Base-by-base conservation (phyloP, 2,797 vertebrate species). In the Premnoplex brunnescens region DNA sequence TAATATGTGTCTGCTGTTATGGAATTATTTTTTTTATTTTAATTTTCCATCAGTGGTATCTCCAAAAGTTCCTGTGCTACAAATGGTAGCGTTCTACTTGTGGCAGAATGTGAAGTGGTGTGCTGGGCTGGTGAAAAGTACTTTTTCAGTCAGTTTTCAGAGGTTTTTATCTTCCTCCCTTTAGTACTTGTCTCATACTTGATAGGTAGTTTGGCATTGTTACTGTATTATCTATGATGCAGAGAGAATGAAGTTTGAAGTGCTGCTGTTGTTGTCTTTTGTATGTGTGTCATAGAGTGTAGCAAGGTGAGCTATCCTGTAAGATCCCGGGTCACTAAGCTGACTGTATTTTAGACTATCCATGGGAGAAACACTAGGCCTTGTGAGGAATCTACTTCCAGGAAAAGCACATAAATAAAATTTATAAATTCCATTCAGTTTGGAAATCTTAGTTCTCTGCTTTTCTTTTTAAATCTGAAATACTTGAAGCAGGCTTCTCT, bases 251-350 rank as follows among this genome's bases (percentile, higher is more conserved):
- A 64, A 16, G 28, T 52, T 68, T 67, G 39, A 71, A 34, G 37
- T n/a, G 44, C 64, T 62, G 27, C 54, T 88, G 20, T 28, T 55
- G 48, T 10, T 32, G 27, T 37, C 49, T 20, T 49, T 43, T 5
- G 1, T 28, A 27, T 0, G 0, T 7, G 7, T 69, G 68, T 44
- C 54, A 28, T 2, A 14, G 28, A 21, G 3, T 30, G 21, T 14
- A 41, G 8, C 28, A 44, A 56, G 32, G 48, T 39, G 54, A 41
- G 14, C 26, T 68, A 14, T 60, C n/a, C 28, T 58, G 32, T 44
- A 46, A 21, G 30, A 69, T 67, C 39, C 28, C 5, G 1, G 36
- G 7, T 36, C 56, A 41, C 24, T 36, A 30, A 48, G 20, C 14
- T 63, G 30, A 34, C 9, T 44, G 15, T 1, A 0, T 14, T 76